Percentiles rank a stretch among this genome's conserved stretches.
Conservation (phyloP, 2,797 vertebrate species). For the Rhinichthys osculus region DNA sequence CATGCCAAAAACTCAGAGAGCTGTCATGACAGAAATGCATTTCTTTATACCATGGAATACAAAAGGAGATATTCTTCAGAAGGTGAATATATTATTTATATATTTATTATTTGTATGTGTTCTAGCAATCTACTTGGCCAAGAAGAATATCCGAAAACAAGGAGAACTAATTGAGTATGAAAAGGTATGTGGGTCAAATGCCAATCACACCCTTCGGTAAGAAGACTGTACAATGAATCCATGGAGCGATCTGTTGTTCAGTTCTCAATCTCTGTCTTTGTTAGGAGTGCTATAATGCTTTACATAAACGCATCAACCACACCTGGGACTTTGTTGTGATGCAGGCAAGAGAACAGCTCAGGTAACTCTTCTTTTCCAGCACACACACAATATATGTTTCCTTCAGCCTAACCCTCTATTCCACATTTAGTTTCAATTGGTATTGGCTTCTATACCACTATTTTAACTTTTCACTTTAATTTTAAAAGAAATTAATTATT, state of each 20-base stretch:
- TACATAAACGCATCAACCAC: constrained; percentile 92
- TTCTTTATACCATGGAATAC: neutral
- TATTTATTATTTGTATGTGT: constrained; percentile 3
- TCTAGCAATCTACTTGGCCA: constrained; percentile 91
- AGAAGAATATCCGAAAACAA: constrained; percentile 94
- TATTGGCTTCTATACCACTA: neutral
- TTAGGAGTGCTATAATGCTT: constrained; percentile 87
- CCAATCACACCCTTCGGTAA: neutral
- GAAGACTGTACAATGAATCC: neutral
- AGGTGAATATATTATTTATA: neutral
- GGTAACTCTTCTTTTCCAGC: constrained; percentile 72
- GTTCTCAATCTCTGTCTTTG: neutral
- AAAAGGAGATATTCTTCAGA: neutral
- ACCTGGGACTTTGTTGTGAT: constrained; percentile 96
- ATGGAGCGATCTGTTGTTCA: neutral
- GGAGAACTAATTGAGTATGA: constrained; percentile 89
- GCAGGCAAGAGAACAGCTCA: constrained; percentile 94
- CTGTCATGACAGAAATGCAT: neutral
- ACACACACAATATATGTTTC: neutral
- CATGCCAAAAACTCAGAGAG: neutral
- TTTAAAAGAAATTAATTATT: too few relatives aligned
- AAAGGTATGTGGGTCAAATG: constrained; percentile 79
- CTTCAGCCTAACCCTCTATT: neutral
- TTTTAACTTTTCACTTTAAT: too few relatives aligned
- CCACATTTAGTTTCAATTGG: neutral